Conservation (phyloP, 2,888 invertebrate species). For the Pachymerium ferrugineum region DNA sequence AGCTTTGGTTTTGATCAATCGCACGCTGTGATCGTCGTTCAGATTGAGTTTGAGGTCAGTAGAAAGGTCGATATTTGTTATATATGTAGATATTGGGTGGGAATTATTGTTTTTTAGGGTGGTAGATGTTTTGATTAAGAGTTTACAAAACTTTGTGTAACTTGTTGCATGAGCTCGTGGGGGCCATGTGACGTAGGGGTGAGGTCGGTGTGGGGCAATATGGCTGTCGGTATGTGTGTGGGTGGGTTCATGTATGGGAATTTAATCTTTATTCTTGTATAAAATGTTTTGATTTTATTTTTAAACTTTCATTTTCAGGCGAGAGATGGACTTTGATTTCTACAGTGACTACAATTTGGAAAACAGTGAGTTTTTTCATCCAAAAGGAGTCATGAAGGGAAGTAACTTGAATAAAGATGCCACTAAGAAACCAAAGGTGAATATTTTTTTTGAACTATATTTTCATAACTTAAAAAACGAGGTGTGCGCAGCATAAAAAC, state of each 20-base stretch:
- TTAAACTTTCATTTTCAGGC: neutral
- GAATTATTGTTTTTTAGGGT: neutral
- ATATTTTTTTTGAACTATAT: too few relatives aligned
- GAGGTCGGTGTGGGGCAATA: neutral
- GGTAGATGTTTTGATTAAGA: neutral
- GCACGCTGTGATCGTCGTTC: neutral
- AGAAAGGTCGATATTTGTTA: neutral
- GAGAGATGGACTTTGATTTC: conserved; percentile 16
- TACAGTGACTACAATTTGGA: conserved; percentile 14
- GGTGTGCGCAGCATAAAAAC: too few relatives aligned
- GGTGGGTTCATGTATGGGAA: neutral
- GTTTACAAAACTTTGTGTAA: neutral
- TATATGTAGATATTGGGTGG: neutral
- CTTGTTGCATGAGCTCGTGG: neutral
- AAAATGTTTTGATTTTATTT: neutral
- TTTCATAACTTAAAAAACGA: too few relatives aligned
- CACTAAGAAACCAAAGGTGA: neutral
- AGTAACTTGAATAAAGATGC: neutral
- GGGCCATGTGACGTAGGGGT: neutral
- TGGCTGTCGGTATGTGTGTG: neutral
- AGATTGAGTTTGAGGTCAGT: neutral
- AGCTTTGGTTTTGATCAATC: neutral
- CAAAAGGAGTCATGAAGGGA: neutral
- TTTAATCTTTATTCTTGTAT: neutral
- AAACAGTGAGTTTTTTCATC: conserved; percentile 5